Evolutionary conservation across 2,888 invertebrate species (phyloP).

Genomic region (Diaphora mendica): DNA sequence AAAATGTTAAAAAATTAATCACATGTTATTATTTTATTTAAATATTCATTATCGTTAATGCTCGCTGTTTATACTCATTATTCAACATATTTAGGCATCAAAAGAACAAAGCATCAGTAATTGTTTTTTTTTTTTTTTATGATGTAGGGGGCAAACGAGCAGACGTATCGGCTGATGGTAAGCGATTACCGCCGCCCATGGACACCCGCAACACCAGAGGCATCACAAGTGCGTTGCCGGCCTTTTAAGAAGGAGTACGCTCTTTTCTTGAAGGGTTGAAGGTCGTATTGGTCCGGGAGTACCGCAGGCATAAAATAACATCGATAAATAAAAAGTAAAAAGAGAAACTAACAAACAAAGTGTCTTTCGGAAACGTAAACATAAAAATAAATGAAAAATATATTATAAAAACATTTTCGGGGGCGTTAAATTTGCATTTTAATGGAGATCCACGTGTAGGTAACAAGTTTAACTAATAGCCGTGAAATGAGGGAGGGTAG

Average conservation of each 20-base stretch:
- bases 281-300: too few relatives aligned
- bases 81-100: neutral
- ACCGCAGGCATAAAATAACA: slow-evolving; percentile 9
- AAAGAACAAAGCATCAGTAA: slow-evolving; percentile 5
- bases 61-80: neutral
- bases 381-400: slow-evolving; percentile 72
- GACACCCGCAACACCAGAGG: too few relatives aligned
- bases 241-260: too few relatives aligned
- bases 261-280: too few relatives aligned
- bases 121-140: too few relatives aligned
- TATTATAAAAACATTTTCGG: slow-evolving; percentile 80
- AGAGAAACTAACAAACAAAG: slow-evolving; percentile 43
- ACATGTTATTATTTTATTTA: too few relatives aligned
- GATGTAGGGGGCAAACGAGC: too few relatives aligned
- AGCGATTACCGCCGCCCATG: too few relatives aligned
- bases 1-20: too few relatives aligned
- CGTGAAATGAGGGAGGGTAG: slow-evolving; percentile 78
- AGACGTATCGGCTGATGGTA: too few relatives aligned
- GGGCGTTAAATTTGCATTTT: slow-evolving; percentile 84
- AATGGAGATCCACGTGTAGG: slow-evolving; percentile 83
- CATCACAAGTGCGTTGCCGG: too few relatives aligned
- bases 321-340: neutral
- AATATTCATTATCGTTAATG: neutral
- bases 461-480: slow-evolving; percentile 85
- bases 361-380: slow-evolving; percentile 44